Percentiles rank a stretch among this genome's conserved stretches.
These are phyloP conservation scores for Remorina albescens DNA, from an alignment of 2,797 vertebrate genomes.

Conservation along the genomic window DNA sequence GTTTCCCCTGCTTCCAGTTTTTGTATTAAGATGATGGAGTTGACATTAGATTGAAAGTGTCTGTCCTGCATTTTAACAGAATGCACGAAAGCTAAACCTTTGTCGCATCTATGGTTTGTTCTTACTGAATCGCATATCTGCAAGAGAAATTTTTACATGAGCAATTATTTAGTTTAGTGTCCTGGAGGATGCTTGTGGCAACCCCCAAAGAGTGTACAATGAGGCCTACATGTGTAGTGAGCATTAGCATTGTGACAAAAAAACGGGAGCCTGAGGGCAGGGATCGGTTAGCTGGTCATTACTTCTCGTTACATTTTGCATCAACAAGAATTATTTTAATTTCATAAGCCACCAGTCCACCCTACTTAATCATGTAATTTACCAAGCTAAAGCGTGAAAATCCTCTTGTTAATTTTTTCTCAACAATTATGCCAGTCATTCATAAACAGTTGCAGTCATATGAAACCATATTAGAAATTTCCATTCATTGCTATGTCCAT, in stretches of 20 bases:
- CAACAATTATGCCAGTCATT: background rate
- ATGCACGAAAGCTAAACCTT: conserved; percentile 1
- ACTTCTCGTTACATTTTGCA: background rate
- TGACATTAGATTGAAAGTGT: background rate
- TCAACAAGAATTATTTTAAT: background rate
- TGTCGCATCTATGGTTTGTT: background rate
- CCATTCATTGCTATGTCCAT: background rate
- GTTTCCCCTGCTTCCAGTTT: background rate
- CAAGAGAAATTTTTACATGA: conserved; percentile 11
- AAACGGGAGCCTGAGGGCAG: conserved; percentile 1
- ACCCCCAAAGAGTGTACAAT: background rate
- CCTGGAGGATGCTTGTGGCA: conserved; percentile 13
- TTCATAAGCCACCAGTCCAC: background rate
- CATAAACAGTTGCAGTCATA: background rate
- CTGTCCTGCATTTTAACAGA: background rate
- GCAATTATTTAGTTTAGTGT: background rate
- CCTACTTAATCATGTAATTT: background rate
- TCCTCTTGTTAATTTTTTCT: background rate
- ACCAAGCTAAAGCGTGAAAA: background rate
- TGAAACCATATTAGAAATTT: conserved; percentile 1
- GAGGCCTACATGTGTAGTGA: conserved; percentile 3
- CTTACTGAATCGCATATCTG: background rate
- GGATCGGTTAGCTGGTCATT: background rate
- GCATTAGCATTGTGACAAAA: background rate
- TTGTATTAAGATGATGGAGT: background rate